These are phyloP conservation scores for Danio kyathit DNA, from an alignment of 2,797 vertebrate genomes.

Conservation along the genomic window DNA sequence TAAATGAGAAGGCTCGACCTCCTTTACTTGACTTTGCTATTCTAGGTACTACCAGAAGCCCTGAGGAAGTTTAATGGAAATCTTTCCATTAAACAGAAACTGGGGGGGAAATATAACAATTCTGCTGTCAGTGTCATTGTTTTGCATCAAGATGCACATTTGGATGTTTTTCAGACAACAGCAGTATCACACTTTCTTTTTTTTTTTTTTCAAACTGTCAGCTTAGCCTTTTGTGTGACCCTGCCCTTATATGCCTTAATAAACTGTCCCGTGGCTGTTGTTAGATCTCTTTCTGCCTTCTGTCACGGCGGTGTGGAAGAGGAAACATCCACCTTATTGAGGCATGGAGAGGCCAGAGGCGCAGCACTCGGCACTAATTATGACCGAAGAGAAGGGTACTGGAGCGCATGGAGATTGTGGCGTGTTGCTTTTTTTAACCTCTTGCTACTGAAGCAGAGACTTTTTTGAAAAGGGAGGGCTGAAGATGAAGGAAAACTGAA, in stretches of 20 bases:
- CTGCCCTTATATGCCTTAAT: constrained; percentile 7
- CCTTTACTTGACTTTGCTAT: no score
- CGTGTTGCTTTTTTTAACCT: constrained; percentile 43
- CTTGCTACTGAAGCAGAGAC: constrained; percentile 22
- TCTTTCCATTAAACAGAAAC: no score
- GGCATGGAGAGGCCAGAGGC: neutral
- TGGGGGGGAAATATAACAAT: no score
- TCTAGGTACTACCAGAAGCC: no score
- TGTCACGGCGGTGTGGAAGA: constrained; percentile 1
- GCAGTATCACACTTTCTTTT: neutral
- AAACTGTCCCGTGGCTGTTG: neutral
- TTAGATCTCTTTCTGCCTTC: neutral
- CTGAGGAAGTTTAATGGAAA: no score
- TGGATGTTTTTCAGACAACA: no score
- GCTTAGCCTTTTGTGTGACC: constrained; percentile 1
- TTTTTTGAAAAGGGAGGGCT: constrained; percentile 24
- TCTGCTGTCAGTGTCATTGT: no score
- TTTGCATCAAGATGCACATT: no score
- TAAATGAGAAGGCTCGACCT: no score
- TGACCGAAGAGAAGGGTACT: constrained; percentile 8
- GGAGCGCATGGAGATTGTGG: constrained; percentile 20
- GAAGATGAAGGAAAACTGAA: neutral
- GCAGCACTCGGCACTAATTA: constrained; percentile 33
- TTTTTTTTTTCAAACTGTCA: neutral
- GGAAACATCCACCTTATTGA: constrained; percentile 26